Percentiles rank a stretch among this genome's conserved stretches.
These are phyloP conservation scores for Bombylius major DNA, from an alignment of 2,888 invertebrate species.

Conservation along the genomic window DNA sequence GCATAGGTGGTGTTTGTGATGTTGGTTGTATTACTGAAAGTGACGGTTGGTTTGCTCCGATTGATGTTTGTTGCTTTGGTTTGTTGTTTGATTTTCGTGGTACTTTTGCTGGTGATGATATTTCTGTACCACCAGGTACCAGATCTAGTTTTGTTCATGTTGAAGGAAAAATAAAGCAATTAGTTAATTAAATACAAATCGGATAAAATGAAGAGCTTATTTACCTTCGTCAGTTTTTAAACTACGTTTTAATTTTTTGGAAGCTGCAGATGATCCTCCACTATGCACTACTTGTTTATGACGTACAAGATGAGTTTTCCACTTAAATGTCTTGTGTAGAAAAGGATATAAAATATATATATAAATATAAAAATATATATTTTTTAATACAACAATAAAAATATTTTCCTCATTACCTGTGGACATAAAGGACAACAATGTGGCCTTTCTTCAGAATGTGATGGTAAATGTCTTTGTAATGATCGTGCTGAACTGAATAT, in stretches of 20 bases:
- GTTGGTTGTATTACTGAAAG: conserved; percentile 3
- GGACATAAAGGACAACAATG: conserved; percentile 34
- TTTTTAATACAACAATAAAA: too few species aligned
- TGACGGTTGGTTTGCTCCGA: conserved; percentile 12
- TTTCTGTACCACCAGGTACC: conserved; percentile 25
- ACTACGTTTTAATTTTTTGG: conserved; percentile 31
- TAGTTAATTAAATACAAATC: too few species aligned
- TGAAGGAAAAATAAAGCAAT: too few species aligned
- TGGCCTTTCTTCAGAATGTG: conserved; percentile 36
- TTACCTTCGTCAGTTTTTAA: conserved; percentile 33
- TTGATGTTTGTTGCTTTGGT: conserved; percentile 24
- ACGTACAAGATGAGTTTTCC: conserved; percentile 36
- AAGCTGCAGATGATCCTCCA: conserved; percentile 27
- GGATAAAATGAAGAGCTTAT: too few species aligned
- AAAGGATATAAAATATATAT: too few species aligned
- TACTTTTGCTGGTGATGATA: conserved; percentile 31
- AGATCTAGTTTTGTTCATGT: conserved; percentile 18
- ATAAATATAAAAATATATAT: not conserved
- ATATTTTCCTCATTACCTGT: conserved; percentile 21
- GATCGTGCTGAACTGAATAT: conserved; percentile 33
- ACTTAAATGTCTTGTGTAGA: conserved; percentile 29
- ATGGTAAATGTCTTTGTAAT: conserved; percentile 33
- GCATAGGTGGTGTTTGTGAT: conserved; percentile 15
- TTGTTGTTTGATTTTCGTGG: conserved; percentile 30
- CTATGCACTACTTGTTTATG: conserved; percentile 35